These are phyloP conservation scores for Phylloscopus trochiloides DNA, from an alignment of 2,113 vertebrate genomes.

Conservation along the genomic window DNA sequence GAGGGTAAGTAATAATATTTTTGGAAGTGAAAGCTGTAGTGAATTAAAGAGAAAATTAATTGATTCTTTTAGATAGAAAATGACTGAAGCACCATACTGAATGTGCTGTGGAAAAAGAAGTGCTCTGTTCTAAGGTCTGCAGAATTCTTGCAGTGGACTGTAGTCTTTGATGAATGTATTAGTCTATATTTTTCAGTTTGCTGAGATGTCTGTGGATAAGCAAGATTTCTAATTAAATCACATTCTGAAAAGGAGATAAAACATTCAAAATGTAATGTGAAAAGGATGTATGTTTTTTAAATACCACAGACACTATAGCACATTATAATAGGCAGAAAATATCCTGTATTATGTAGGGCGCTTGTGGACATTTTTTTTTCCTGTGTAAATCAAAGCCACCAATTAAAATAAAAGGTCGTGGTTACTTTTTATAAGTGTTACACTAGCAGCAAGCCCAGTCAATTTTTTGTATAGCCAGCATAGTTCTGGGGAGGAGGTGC, in stretches of 20 bases:
- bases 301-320: not conserved
- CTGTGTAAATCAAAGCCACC: not conserved
- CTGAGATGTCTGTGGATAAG: not conserved
- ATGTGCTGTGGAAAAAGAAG: not conserved
- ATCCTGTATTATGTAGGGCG: fast-evolving
- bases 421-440: not conserved
- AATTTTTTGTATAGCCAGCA: not conserved
- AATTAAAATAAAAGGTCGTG: not conserved
- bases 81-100: not conserved
- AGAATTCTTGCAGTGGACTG: not conserved
- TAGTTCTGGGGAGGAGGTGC: not conserved
- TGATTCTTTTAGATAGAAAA: not conserved
- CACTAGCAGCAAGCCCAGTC: not conserved
- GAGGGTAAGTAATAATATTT: not conserved
- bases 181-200: not conserved
- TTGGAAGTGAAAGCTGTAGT: not conserved
- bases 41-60: not conserved
- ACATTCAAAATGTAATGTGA: not conserved
- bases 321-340: not conserved
- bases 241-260: not conserved
- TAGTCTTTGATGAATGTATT: not conserved
- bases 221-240: not conserved
- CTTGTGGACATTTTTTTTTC: not conserved
- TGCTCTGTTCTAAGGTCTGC: fast-evolving
- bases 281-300: not conserved